Evolutionary conservation across 2,797 vertebrate genomes (phyloP).

Genomic region (Falco columbarius): DNA sequence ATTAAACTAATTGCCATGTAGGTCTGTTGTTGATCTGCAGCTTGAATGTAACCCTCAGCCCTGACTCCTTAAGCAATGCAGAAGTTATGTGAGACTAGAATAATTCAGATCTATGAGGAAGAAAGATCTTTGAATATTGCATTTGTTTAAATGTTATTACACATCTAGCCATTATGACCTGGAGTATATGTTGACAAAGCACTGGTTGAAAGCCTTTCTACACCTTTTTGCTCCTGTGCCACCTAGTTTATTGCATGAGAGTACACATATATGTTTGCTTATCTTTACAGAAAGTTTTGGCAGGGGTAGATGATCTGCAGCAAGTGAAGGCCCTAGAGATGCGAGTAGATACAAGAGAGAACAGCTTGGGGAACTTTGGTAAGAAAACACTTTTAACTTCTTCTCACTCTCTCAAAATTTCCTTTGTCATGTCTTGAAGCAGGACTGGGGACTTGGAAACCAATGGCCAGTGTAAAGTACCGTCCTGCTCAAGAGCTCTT

Average conservation of each 20-base stretch:
- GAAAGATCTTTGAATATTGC: not conserved
- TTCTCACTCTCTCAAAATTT: not conserved
- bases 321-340: constrained; percentile 84
- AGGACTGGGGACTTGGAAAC: not conserved
- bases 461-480: not conserved
- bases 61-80: not conserved
- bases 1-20: not conserved
- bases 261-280: constrained; percentile 1
- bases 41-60: not conserved
- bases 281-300: constrained; percentile 81
- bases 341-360: constrained; percentile 85
- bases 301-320: constrained; percentile 82
- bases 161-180: not conserved
- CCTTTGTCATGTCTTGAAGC: not conserved
- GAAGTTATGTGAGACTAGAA: not conserved
- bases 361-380: constrained; percentile 91
- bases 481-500: not conserved
- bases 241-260: not conserved
- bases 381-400: constrained; percentile 67
- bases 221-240: not conserved
- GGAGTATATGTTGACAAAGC: not conserved
- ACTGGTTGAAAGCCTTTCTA: not conserved
- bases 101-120: not conserved
- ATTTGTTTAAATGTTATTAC: not conserved
- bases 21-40: not conserved